Evolutionary conservation across 2,113 vertebrate genomes (phyloP), one percentile per base, ranked within the genome.

Genomic region (Dendropsophus ebraccatus): DNA sequence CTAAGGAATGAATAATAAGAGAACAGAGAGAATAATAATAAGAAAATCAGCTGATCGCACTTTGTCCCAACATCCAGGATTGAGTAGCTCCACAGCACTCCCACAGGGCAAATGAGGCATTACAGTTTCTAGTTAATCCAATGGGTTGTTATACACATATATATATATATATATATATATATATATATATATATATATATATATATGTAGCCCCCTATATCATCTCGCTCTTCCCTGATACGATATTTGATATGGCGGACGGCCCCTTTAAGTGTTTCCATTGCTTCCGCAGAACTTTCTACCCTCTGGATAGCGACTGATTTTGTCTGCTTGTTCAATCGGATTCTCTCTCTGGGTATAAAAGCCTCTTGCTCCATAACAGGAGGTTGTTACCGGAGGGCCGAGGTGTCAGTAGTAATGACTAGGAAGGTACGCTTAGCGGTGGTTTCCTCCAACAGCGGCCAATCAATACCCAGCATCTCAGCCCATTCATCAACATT

Each of bases 401-500:
- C 12, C 28, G 37, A 86, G 83, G 19, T 52, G 45, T 23, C 81
- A 30, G 69, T 81, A 45, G 30, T 90, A 88, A 87, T 87, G 85
- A 89, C 87, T 54, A 60, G 84, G 1, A 84, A 16, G 21, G 30
- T 56, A 30, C 10, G 73, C 85, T 74, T 74, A 87, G 54, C 37
- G 28, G 47, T 21, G 54, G 67, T 11, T 25, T 49, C 60, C 79
- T 0, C 25, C 85, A 52, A 74, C 23, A 87, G 60, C 82, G 30
- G 52, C 58, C 87, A 84, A 78, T 83, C 75, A 83, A 83, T 87
- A 87, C 41, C 13, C 16, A 6, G 73, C 73, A 37, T 84, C 75
- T 80, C 37, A 32, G 81, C 21, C 49, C 78, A 87, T 87, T 87
- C 74, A 87, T 87, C 85, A 87, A 81, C 81, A 87, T 87, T 87